phyloP scores from a whole-genome alignment of 2,888 invertebrate genomes.

The Acanthosepion pharaonis region DNA sequence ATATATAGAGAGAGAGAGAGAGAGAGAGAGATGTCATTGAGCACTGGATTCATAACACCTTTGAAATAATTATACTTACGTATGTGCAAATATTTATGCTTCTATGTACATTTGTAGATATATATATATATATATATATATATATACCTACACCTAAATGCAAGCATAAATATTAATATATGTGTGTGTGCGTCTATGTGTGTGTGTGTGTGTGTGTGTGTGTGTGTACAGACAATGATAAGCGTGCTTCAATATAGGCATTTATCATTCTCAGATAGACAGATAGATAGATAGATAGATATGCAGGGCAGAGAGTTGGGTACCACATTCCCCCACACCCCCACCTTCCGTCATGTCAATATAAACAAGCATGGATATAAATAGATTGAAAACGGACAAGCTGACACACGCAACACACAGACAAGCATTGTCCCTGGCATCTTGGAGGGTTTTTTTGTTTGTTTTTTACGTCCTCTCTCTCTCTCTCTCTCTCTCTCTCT shows the following conservation, averaged over 20 bases:
- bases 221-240: too few species aligned
- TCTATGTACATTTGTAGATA: background rate
- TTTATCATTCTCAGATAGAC: background rate
- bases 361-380: background rate
- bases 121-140: background rate
- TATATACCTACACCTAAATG: background rate
- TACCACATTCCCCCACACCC: rapidly evolving
- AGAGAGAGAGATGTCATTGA: too few species aligned
- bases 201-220: background rate
- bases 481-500: background rate
- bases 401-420: background rate
- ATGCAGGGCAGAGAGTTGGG: too few species aligned
- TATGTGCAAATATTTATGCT: background rate
- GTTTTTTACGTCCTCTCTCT: background rate
- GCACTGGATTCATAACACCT: too few species aligned
- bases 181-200: background rate
- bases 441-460: background rate
- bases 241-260: too few species aligned
- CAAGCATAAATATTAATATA: background rate
- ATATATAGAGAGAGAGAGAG: too few species aligned
- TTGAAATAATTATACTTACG: background rate
- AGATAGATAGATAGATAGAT: background rate
- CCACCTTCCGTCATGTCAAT: background rate
- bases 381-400: background rate
- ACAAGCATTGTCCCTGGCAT: background rate